Conservation (phyloP, 2,797 vertebrate genomes). For the Monodelphis domestica region DNA sequence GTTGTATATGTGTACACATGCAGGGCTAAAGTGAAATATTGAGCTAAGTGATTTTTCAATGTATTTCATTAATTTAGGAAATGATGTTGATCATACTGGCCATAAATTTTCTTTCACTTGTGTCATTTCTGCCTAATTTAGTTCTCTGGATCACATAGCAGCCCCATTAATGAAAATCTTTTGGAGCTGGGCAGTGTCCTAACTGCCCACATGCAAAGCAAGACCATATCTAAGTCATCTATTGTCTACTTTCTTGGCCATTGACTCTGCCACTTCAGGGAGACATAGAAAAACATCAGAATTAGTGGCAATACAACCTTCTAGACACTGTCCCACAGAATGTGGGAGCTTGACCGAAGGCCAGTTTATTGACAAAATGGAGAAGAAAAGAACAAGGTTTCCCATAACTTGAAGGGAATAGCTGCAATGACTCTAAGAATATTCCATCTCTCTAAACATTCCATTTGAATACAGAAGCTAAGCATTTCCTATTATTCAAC, state of each 20-base stretch:
- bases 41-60: neutral
- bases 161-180: neutral
- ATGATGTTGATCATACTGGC: neutral
- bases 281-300: neutral
- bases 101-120: neutral
- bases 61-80: constrained; percentile 31
- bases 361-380: neutral
- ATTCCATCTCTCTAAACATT: neutral
- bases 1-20: neutral
- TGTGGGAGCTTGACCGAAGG: neutral
- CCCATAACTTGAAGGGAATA: neutral
- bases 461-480: neutral
- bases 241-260: neutral
- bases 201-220: neutral
- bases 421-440: neutral
- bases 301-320: neutral
- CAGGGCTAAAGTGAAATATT: neutral
- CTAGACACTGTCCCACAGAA: neutral
- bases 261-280: neutral
- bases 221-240: neutral
- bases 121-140: neutral
- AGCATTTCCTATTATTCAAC: neutral
- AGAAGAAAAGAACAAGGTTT: neutral
- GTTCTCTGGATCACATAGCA: neutral
- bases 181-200: neutral